A percentile compares a stretch with the other conserved stretches of the same genome.
phyloP scores from a whole-genome alignment of 2,797 vertebrate genomes.

The Micropoecilia bifurca region DNA sequence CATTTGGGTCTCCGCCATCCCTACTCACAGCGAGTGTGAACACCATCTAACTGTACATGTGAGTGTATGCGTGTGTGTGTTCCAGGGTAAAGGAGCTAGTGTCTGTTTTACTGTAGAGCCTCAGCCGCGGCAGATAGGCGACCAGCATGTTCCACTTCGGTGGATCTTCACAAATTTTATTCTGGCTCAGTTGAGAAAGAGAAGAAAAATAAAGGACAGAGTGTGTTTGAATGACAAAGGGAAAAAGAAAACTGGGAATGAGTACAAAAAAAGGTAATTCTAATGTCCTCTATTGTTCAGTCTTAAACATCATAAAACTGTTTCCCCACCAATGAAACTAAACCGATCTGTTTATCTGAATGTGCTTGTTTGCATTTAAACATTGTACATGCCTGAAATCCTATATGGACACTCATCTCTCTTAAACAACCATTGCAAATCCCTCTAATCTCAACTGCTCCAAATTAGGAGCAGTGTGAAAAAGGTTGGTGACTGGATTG shows the following conservation, averaged over 20 bases:
- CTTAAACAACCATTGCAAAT: conserved; percentile 48
- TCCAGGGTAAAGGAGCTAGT: conserved; percentile 12
- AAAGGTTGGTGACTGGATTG: conserved; percentile 29
- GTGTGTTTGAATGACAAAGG: background rate
- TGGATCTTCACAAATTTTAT: conserved; percentile 54
- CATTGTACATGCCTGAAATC: conserved; percentile 53
- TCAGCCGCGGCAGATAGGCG: conserved; percentile 50
- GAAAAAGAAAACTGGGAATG: background rate
- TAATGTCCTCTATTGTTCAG: conserved; percentile 4
- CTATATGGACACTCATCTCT: conserved; percentile 67
- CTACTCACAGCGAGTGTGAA: conserved; percentile 36
- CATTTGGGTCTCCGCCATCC: conserved; percentile 56
- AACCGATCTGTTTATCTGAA: conserved; percentile 48
- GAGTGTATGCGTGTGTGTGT: conserved; percentile 16
- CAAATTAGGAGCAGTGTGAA: conserved; percentile 49
- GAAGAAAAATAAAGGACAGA: background rate
- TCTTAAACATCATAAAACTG: conserved; percentile 45
- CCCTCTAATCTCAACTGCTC: conserved; percentile 52
- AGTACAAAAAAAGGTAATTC: conserved; percentile 9
- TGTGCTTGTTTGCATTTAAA: conserved; percentile 38
- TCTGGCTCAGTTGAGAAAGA: conserved; percentile 42
- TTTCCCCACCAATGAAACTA: conserved; percentile 47
- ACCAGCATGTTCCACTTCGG: conserved; percentile 61
- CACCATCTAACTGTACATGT: conserved; percentile 26
- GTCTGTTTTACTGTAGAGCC: conserved; percentile 45